Conservation (phyloP, 2,797 vertebrate species). For the Darevskia nairensis region DNA sequence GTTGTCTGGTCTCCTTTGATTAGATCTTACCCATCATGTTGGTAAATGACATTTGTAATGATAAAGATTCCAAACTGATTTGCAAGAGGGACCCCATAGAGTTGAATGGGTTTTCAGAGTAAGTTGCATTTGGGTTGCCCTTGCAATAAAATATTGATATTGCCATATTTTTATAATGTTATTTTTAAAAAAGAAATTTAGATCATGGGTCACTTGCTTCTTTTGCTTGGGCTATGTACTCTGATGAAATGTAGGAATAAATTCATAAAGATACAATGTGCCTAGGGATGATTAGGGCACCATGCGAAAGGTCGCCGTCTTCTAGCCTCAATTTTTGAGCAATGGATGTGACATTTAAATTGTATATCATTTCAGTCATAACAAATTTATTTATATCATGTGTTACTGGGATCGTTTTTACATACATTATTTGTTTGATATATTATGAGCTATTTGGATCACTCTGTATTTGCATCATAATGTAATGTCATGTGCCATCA, state of each 20-base stretch:
- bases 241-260: conserved; percentile 63
- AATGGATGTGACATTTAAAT: conserved; percentile 76
- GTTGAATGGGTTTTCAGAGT: neutral
- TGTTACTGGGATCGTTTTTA: conserved; percentile 66
- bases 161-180: conserved; percentile 42
- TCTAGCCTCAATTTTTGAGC: conserved; percentile 75
- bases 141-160: conserved; percentile 41
- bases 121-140: neutral
- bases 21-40: neutral
- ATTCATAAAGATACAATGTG: conserved; percentile 65
- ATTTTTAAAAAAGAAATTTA: conserved; percentile 43
- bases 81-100: neutral
- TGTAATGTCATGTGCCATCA: conserved; percentile 55
- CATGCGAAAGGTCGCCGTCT: conserved; percentile 71
- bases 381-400: conserved; percentile 71
- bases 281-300: conserved; percentile 67
- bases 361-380: conserved; percentile 76
- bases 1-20: neutral
- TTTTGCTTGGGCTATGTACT: conserved; percentile 46
- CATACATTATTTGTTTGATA: conserved; percentile 71
- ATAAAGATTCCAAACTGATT: neutral
- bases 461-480: conserved; percentile 65
- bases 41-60: neutral
- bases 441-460: conserved; percentile 68
- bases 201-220: conserved; percentile 45